Evolutionary conservation across 2,888 invertebrate species (phyloP), one percentile per base, ranked within the genome.

Genomic region (Eucera pruinosa): DNA sequence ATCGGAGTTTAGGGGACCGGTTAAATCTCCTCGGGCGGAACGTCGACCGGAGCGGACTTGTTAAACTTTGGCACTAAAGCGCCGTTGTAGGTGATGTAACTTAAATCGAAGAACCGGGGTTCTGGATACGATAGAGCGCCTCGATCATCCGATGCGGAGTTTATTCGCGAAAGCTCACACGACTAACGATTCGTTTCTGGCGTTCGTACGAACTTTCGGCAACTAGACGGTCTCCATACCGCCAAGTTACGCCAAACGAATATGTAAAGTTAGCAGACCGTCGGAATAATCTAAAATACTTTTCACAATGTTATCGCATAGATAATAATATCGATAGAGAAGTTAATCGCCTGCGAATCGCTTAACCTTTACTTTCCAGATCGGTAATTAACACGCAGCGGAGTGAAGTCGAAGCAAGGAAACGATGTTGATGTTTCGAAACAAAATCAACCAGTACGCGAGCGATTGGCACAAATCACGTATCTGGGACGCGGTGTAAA

Each of bases 311-410:
- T 33, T 41, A 33, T 5, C 33, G 33, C 7, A 41, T 23, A 7
- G 52, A 67, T 74, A 77, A 80, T 77, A 25, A 75, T 58, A 48
- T 68, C 48, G 58, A 15, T 47, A 20, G 9, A 1, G 25, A 25
- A 61, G 25, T 23, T 57, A 82, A 80, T 58, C 52, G 41, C 33
- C 27, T 54, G 39, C 48, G 57, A 66, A 60, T 74, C 81, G 55
- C 66, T 82, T 60, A 64, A 69, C 78, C 48, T 78, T 71, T 20
- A 58, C 54, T 60, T 43, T 57, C 57, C 41, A 62, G 27, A 13
- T 33, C 54, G 52, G 74, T 78, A 78, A 83, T 81, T 78, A 64
- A 57, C 65, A 74, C 41, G 78, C 64, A 77, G 78, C n/a, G n/a
- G n/a, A n/a, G n/a, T n/a, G n/a, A n/a, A n/a, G 78, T 66, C 23